These are phyloP conservation scores for Amniataba percoides DNA, from an alignment of 2,797 vertebrate genomes.

Conservation along the genomic window DNA sequence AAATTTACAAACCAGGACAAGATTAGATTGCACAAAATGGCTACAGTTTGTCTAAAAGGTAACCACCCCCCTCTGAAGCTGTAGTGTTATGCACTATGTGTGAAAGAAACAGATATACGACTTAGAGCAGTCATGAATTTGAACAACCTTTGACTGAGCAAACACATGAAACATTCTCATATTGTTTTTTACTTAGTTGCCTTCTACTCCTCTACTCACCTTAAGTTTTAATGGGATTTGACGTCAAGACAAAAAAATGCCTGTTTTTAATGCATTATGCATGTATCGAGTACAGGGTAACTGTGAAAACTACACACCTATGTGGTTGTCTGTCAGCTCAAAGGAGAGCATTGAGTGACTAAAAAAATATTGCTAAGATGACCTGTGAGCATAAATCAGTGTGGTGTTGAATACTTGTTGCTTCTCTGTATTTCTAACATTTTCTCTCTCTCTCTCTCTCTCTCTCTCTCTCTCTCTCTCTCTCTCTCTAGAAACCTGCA, in stretches of 20 bases:
- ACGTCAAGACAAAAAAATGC: not conserved
- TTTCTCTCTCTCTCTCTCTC: constrained; percentile 16
- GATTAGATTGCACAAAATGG: constrained; percentile 10
- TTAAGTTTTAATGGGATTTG: not conserved
- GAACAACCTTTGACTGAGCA: constrained; percentile 36
- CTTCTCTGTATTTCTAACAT: not conserved
- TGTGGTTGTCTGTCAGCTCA: not conserved
- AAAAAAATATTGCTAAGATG: not conserved
- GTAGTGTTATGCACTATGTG: not conserved
- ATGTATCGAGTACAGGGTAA: not conserved
- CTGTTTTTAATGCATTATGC: not conserved
- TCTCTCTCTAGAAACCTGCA: constrained; percentile 91
- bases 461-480: constrained; percentile 25
- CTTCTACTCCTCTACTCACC: not conserved
- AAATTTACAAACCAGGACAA: not conserved
- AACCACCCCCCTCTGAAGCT: not conserved
- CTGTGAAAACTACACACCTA: not conserved
- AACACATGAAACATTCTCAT: not conserved
- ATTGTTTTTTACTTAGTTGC: not conserved
- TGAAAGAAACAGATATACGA: constrained; percentile 16
- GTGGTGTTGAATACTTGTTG: not conserved
- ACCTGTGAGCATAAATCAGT: not conserved
- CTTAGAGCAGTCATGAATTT: not conserved
- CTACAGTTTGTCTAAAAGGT: constrained; percentile 8
- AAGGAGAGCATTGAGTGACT: not conserved